Base-by-base conservation (phyloP, 2,797 vertebrate species). In the Cynodonichthys magdalenae region DNA sequence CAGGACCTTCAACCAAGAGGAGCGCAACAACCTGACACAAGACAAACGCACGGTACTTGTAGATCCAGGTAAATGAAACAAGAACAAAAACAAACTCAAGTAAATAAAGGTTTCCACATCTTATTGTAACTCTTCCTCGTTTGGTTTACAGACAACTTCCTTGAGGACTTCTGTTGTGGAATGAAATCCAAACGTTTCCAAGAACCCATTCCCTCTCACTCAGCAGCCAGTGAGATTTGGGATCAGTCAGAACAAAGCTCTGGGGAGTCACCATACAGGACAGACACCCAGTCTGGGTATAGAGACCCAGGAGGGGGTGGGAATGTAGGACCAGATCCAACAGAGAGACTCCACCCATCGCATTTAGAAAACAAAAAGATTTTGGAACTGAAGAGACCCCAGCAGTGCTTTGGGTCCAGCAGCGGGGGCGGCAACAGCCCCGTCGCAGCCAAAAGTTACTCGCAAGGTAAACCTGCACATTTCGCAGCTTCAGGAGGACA, bases 1-100 rank as follows among this genome's bases (percentile, higher is more conserved):
- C 69, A 93, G 97, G 77, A 98, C 97, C 80, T 99, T 99, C 88
- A 99, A 98, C 90, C 97, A 99, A 74, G 97, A 99, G 71, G 97
- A 99, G 79, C 94, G 97, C 69, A 93, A 92, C 51, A 93, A 93
- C 82, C 90, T 99, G 81, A 97, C 96, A 4, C 94, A 96, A 71
- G 97, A 99, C 90, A 99, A 97, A 87, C 95, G 97, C 41, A 94
- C 92, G 90, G 91, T 96, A 52, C 93, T 98, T 29, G 95, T 98
- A 66, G 96, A 99, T 91, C 96, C 96, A 86, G 97, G 97, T 99
- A 89, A 90, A 89, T 59, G 2, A 12, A 2, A 44, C 58, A 1
- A 4, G 19, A 12, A 20, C 2, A 3, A 0, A 49, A 5, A 8
- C 9, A 3, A 29, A 39, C 46, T 7, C 14, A 60, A 19, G 14